Percentiles rank a stretch among this genome's conserved stretches.
These are phyloP conservation scores for Gymnothorax reevesii DNA, from an alignment of 2,797 vertebrate species.

Conservation along the genomic window DNA sequence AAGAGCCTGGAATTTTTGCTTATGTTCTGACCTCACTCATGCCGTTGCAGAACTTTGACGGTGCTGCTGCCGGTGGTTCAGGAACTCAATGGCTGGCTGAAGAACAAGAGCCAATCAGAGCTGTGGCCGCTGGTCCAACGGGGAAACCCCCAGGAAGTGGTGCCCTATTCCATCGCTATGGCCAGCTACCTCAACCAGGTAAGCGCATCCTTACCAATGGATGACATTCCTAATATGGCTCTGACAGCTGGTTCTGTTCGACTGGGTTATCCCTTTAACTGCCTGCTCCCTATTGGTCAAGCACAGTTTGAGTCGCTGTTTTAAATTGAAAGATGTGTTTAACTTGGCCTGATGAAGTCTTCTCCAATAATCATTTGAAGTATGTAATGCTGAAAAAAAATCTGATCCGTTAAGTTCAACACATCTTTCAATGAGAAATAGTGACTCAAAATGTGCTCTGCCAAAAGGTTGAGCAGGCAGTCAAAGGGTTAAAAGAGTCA, in stretches of 20 bases:
- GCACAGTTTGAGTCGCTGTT: too few relatives aligned
- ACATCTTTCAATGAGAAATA: too few relatives aligned
- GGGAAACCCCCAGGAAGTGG: conserved; percentile 73
- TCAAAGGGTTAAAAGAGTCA: too few relatives aligned
- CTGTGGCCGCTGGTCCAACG: conserved; percentile 66
- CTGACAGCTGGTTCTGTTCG: not conserved
- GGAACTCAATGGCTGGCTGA: conserved; percentile 63
- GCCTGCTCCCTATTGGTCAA: too few relatives aligned
- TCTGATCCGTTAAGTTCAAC: too few relatives aligned
- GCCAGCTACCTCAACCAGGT: conserved; percentile 76
- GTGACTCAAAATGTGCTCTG: too few relatives aligned
- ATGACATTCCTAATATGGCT: not conserved
- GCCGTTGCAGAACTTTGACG: conserved; percentile 61
- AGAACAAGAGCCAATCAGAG: conserved; percentile 64
- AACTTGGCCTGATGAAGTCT: too few relatives aligned
- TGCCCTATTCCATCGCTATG: conserved; percentile 70
- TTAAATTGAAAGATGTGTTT: too few relatives aligned
- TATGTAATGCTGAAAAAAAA: too few relatives aligned
- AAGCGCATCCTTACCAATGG: not conserved
- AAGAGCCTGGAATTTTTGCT: not conserved
- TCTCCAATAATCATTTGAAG: too few relatives aligned
- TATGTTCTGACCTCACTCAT: not conserved
- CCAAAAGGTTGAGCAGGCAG: too few relatives aligned
- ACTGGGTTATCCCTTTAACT: not conserved
- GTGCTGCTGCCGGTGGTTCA: conserved; percentile 48